Evolutionary conservation across 2,888 invertebrate species (phyloP).

Genomic region (Leucozona laternaria): DNA sequence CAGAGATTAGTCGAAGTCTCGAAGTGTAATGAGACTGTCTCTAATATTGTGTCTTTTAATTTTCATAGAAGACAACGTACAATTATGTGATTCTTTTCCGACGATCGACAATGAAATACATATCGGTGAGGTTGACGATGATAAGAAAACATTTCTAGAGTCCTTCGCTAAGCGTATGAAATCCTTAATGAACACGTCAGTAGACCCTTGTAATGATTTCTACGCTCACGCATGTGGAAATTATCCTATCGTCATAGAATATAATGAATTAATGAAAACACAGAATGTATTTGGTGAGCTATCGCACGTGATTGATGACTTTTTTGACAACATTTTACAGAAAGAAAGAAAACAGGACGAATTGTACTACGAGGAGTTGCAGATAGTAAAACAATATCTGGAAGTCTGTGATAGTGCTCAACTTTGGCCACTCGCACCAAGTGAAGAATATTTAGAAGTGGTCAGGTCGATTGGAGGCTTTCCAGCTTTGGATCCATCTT

Average conservation of each 20-base stretch:
- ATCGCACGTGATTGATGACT: constrained; percentile 77
- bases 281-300: constrained; percentile 80
- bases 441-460: constrained; percentile 79
- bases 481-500: constrained; percentile 79
- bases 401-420: constrained; percentile 78
- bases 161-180: constrained; percentile 79
- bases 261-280: constrained; percentile 77
- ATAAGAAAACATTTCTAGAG: constrained; percentile 64
- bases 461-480: constrained; percentile 81
- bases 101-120: constrained; percentile 68
- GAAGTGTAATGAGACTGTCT: constrained; percentile 10
- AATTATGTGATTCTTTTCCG: constrained; percentile 19
- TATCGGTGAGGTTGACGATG: constrained; percentile 44
- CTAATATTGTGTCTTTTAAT: background rate
- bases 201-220: constrained; percentile 81
- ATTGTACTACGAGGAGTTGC: constrained; percentile 77
- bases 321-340: constrained; percentile 76
- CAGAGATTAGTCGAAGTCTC: background rate
- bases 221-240: constrained; percentile 82
- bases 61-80: background rate
- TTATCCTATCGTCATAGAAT: constrained; percentile 78
- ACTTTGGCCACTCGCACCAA: constrained; percentile 78
- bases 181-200: constrained; percentile 80
- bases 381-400: constrained; percentile 78
- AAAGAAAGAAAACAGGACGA: constrained; percentile 66